Evolutionary conservation across 2,888 invertebrate species (phyloP).

Genomic region (Drosophila dives): DNA sequence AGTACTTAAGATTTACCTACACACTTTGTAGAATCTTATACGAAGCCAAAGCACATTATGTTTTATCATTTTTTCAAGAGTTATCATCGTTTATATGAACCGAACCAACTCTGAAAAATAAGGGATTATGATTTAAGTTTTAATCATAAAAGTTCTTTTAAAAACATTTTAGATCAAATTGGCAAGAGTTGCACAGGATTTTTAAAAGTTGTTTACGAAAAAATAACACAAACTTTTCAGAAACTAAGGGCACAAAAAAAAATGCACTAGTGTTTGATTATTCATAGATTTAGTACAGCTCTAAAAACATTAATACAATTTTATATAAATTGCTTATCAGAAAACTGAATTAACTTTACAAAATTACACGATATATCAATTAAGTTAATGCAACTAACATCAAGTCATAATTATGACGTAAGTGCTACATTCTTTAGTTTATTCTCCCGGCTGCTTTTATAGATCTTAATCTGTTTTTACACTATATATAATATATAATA

Average conservation of each 20-base stretch:
- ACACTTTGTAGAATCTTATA: not conserved
- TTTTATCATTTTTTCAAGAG: not conserved
- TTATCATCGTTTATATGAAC: not conserved
- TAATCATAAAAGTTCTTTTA: not conserved
- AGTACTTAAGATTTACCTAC: constrained; percentile 36
- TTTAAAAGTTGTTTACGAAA: not conserved
- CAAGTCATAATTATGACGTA: not conserved
- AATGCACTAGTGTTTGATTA: not conserved
- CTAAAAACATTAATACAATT: not conserved
- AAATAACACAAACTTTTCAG: not conserved
- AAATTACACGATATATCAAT: not conserved
- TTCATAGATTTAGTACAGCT: not conserved
- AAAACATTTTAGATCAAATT: not conserved
- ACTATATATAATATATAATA: not conserved
- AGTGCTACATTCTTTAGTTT: not conserved
- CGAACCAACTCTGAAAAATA: too few species aligned
- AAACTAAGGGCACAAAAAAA: not conserved
- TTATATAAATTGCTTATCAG: not conserved
- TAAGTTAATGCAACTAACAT: not conserved
- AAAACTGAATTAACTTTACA: not conserved
- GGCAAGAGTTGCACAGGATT: not conserved
- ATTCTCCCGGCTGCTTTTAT: not conserved
- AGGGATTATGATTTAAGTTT: not conserved
- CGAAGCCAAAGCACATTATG: not conserved
- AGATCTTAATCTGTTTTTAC: not conserved